Evolutionary conservation across 2,888 invertebrate species (phyloP), one percentile per base, ranked within the genome.

Genomic region (Amphimallon solstitiale): DNA sequence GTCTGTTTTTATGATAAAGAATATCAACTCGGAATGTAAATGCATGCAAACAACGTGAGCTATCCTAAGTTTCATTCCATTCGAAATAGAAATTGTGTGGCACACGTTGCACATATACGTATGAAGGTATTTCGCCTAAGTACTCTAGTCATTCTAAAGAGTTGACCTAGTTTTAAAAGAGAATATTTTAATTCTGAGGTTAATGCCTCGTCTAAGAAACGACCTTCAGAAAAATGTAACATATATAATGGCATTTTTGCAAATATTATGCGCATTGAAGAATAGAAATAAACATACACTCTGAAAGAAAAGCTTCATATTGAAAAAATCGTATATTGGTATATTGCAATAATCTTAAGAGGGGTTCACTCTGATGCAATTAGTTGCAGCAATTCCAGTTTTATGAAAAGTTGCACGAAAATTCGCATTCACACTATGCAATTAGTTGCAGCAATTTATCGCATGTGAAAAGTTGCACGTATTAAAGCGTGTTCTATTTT

Each of bases 131-230:
- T 29, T 29, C 29, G 9, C 5, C 5, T 29, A 3, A 29, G 5
- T 6, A 17, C 1, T n/a, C 19, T 15, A 48, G 23, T 19, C 19
- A 29, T 29, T 29, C 29, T 29, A 29, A 29, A 29, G 29, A 7
- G 29, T 29, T 29, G 29, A 29, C 29, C 29, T 29, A 29, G 29
- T 29, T 29, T 29, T 29, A 29, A 29, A 29, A 23, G 48, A 48
- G 48, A 48, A 48, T 17, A 23, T 23, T 12, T 48, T 48, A 12
- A 48, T 46, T 2, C 15, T 15, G 14, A 14, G 35, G 21, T 56
- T n/a, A 52, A 35, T 35, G 52, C 35, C 17, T 56, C 35, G 23
- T 34, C 52, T 15, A 10, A 56, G 21, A 15, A 52, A 4, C 29
- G 37, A 52, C 35, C 35, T 14, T 15, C 34, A 12, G 7, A 29